Evolutionary conservation across 2,113 vertebrate species (phyloP).

Genomic region (Triplophysa siluroides): DNA sequence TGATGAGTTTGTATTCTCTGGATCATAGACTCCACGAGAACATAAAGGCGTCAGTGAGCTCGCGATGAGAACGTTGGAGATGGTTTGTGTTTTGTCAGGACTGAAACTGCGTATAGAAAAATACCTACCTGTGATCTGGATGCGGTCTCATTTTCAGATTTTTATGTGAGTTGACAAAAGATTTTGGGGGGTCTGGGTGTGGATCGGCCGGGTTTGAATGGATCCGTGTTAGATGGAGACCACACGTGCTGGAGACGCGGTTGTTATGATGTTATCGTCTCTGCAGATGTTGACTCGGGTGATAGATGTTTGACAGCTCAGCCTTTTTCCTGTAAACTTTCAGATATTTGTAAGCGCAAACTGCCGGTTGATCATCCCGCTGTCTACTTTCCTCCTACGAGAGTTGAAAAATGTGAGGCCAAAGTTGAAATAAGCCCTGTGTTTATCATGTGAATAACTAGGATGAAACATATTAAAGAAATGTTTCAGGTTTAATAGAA

Average conservation of each 20-base stretch:
- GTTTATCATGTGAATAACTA: slow-evolving; percentile 6
- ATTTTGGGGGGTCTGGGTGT: background rate
- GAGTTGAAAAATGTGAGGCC: slow-evolving; percentile 15
- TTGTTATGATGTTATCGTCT: slow-evolving; percentile 26
- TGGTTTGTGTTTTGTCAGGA: background rate
- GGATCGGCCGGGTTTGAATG: background rate
- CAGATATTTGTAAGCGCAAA: slow-evolving; percentile 63
- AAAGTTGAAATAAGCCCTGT: background rate
- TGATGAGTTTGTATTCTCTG: slow-evolving; percentile 81
- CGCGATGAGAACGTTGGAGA: background rate
- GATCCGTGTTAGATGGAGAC: slow-evolving; percentile 12
- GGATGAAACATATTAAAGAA: slow-evolving; percentile 4
- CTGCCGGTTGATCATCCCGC: slow-evolving; percentile 26
- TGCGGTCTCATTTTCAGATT: background rate
- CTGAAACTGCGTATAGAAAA: background rate
- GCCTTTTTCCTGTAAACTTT: slow-evolving; percentile 36
- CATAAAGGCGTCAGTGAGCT: slow-evolving; percentile 71
- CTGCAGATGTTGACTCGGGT: slow-evolving; percentile 1
- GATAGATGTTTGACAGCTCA: slow-evolving; percentile 26
- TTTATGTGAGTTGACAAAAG: background rate
- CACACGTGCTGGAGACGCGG: slow-evolving; percentile 15
- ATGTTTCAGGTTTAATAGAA: background rate
- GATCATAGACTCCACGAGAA: slow-evolving; percentile 67
- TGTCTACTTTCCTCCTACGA: slow-evolving; percentile 1
- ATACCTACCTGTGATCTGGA: background rate